phyloP scores from a whole-genome alignment of 2,113 vertebrate genomes.

The Eira barbara region DNA sequence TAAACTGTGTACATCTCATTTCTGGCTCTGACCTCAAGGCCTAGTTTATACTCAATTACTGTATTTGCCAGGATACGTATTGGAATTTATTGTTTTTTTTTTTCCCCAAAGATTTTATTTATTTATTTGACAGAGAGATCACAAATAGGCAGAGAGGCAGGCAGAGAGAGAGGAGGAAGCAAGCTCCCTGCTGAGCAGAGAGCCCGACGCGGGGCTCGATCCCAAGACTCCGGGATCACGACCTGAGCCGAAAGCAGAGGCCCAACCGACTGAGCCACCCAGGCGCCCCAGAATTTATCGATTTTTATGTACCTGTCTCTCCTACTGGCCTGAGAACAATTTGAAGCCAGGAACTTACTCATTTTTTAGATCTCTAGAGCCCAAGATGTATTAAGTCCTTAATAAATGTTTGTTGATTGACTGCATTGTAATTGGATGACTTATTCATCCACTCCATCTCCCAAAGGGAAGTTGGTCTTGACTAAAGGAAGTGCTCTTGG shows the following conservation, averaged over 20 bases:
- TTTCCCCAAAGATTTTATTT: too few relatives aligned
- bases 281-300: neutral
- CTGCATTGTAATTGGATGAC: neutral
- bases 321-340: neutral
- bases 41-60: neutral
- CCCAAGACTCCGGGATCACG: too few relatives aligned
- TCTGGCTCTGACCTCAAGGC: neutral
- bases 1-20: neutral
- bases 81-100: slow-evolving; percentile 37
- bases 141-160: too few relatives aligned
- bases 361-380: neutral
- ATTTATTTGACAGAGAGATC: too few relatives aligned
- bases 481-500: neutral
- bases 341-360: neutral
- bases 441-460: neutral
- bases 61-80: neutral
- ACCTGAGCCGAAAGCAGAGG: too few relatives aligned
- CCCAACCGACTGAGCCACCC: too few relatives aligned
- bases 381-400: neutral
- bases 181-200: too few relatives aligned
- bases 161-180: too few relatives aligned
- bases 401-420: slow-evolving; percentile 39
- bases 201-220: too few relatives aligned
- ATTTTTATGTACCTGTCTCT: neutral
- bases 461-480: neutral